Percentiles rank a stretch among this genome's conserved stretches.
phyloP scores from a whole-genome alignment of 2,113 vertebrate genomes.

The Phyllostomus discolor region DNA sequence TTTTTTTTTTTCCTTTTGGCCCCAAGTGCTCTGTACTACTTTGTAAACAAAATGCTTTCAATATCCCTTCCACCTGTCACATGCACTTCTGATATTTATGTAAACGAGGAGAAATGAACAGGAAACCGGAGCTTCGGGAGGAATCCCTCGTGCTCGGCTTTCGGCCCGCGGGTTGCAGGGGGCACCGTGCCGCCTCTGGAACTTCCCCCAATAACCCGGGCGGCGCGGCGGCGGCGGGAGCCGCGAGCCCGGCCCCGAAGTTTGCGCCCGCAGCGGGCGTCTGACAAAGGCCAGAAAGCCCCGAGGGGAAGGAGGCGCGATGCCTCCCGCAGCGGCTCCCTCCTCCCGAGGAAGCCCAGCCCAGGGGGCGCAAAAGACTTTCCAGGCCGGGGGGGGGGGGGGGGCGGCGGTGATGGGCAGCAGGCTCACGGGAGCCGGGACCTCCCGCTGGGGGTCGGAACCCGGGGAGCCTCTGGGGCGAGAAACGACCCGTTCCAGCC shows the following conservation, averaged over 20 bases:
- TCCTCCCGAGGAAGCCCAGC: background rate
- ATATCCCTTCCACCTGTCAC: constrained; percentile 47
- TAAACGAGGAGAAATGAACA: background rate
- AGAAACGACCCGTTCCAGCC: background rate
- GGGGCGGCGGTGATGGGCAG: too few relatives aligned
- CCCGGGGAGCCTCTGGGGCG: background rate
- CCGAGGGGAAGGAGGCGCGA: background rate
- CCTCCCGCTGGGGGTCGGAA: background rate
- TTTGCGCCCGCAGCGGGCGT: constrained; percentile 4
- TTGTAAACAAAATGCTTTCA: constrained; percentile 46
- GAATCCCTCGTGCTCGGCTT: background rate
- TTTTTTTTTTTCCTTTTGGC: background rate
- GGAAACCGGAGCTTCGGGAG: background rate
- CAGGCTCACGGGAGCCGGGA: background rate
- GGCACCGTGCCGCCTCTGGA: background rate
- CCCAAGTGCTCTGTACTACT: background rate
- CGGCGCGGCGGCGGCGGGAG: background rate
- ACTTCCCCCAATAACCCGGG: constrained; percentile 9
- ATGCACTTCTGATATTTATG: background rate
- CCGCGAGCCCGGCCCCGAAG: constrained; percentile 34
- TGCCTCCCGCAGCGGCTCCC: background rate
- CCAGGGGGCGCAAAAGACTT: constrained; percentile 35
- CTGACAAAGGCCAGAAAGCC: constrained; percentile 28
- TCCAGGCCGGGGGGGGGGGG: background rate
- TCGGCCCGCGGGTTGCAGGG: background rate